Evolutionary conservation across 2,888 invertebrate species (phyloP).

Genomic region (Cryptocheilus praepositus): DNA sequence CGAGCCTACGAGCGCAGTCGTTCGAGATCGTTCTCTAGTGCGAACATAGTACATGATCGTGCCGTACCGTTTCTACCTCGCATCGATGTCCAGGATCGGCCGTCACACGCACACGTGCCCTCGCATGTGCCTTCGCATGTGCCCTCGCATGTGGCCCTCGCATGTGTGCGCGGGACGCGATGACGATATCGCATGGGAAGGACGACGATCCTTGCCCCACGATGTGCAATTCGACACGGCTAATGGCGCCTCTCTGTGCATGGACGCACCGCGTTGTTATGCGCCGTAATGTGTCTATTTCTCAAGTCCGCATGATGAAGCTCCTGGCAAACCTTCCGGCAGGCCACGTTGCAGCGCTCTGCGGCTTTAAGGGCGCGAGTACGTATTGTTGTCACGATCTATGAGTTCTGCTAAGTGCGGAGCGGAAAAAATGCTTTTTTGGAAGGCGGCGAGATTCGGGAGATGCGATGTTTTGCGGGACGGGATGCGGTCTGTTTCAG

Average conservation of each 20-base stretch:
- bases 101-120: no score
- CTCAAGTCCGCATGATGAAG: slow-evolving; percentile 46
- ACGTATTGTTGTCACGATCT: no score
- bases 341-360: slow-evolving; percentile 14
- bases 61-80: neutral
- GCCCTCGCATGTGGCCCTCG: no score
- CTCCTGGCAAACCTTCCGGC: slow-evolving; percentile 43
- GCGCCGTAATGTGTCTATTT: slow-evolving; percentile 48
- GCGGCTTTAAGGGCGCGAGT: no score
- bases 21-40: neutral
- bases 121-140: no score
- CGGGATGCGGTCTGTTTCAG: no score
- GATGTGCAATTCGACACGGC: slow-evolving; percentile 44
- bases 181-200: slow-evolving; percentile 36
- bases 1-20: neutral
- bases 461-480: no score
- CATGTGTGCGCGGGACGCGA: slow-evolving; percentile 13
- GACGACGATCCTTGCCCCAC: slow-evolving; percentile 39
- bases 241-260: slow-evolving; percentile 27
- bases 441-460: no score
- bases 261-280: slow-evolving; percentile 27
- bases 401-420: no score
- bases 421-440: no score
- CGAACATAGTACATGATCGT: slow-evolving; percentile 1
- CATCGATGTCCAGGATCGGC: no score